A percentile compares a stretch with the other conserved stretches of the same genome.
Conservation (phyloP, 1,140 invertebrate genomes). For the Camponotus vicinus region DNA sequence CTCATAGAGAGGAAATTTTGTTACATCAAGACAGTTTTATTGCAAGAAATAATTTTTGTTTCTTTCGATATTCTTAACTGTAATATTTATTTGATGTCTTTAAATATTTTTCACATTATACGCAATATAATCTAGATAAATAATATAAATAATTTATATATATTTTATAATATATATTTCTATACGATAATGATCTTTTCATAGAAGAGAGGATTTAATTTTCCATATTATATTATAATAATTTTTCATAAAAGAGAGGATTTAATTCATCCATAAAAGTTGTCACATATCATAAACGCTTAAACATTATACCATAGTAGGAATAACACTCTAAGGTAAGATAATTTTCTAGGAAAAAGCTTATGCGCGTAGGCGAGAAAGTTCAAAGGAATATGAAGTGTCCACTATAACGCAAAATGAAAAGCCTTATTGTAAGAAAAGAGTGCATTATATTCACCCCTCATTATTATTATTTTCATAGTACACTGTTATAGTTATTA, state of each 20-base stretch:
- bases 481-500: not conserved
- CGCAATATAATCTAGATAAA: not conserved
- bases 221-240: not conserved
- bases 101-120: not conserved
- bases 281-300: not conserved
- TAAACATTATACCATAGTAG: not conserved
- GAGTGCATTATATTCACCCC: not conserved
- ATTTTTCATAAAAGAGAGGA: not conserved
- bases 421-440: not conserved
- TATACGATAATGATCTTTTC: not conserved
- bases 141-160: not conserved
- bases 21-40: too few species aligned
- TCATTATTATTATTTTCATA: conserved; percentile 7
- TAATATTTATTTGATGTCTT: not conserved
- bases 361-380: not conserved
- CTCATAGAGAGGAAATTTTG: too few species aligned
- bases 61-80: not conserved
- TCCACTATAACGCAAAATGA: not conserved
- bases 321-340: conserved; percentile 7
- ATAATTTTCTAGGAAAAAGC: conserved; percentile 5
- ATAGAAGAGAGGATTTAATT: not conserved
- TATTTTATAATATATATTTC: not conserved
- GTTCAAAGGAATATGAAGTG: not conserved
- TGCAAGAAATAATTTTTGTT: not conserved
- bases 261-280: conserved; percentile 7